These are phyloP conservation scores for Nephrotoma flavescens DNA, from an alignment of 2,888 invertebrate genomes.

Conservation along the genomic window DNA sequence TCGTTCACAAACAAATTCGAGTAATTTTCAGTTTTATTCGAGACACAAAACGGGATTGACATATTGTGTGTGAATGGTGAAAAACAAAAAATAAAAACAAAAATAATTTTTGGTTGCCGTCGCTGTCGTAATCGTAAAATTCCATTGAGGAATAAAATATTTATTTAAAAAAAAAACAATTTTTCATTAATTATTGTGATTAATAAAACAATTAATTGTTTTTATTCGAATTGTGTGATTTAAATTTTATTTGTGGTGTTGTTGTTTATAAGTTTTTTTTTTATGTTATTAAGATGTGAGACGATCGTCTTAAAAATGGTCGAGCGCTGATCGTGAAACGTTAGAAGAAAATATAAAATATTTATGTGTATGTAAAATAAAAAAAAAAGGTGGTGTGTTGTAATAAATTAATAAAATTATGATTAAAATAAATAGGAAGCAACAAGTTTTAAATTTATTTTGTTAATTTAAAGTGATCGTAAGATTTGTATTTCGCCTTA, in stretches of 20 bases:
- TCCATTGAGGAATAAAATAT: neutral
- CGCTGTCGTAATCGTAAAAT: neutral
- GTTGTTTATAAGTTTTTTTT: neutral
- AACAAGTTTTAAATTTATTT: neutral
- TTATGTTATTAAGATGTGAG: neutral
- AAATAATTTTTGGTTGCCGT: neutral
- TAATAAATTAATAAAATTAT: neutral
- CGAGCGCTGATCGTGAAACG: neutral
- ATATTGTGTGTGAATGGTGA: neutral
- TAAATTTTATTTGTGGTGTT: neutral
- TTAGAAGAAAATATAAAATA: neutral
- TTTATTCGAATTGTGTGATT: neutral
- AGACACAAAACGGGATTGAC: neutral
- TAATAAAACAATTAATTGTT: neutral
- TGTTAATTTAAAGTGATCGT: neutral
- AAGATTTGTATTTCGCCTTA: neutral
- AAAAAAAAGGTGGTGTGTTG: neutral
- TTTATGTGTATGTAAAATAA: neutral
- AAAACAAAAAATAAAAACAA: neutral
- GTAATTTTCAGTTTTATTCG: neutral
- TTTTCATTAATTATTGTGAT: neutral
- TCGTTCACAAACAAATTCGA: neutral
- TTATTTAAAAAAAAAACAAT: neutral
- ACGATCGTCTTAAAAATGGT: neutral
- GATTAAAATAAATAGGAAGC: neutral